Evolutionary conservation across 2,888 invertebrate genomes (phyloP), one percentile per base, ranked within the genome.

Genomic region (Phalera bucephala): DNA sequence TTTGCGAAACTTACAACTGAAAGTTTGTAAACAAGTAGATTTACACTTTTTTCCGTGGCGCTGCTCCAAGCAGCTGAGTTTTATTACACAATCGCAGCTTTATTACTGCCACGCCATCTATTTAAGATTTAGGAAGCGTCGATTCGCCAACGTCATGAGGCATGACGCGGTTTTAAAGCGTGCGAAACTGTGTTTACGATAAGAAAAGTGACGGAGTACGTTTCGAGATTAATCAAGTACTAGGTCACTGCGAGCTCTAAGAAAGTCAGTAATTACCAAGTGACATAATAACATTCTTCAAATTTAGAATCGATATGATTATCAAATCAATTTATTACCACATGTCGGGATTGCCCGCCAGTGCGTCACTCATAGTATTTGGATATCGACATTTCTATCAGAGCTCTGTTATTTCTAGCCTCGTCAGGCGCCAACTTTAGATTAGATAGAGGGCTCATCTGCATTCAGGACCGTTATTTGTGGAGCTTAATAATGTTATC

Each of bases 321-420:
- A 8, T 25, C 23, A 26, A 33, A 36, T 31, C n/a, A n/a, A n/a
- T n/a, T n/a, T n/a, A n/a, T n/a, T n/a, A 25, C 7, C 17, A 11
- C 54, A 57, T 55, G 57, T 47, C 45, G 70, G 67, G 63, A 69
- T 70, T 42, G 65, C 62, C 69, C 68, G 71, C 58, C 70, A 59
- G 54, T 69, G 70, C 70, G 70, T 74, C 78, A 77, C 55, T 54
- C 52, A 55, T 58, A 71, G 64, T 69, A 72, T 78, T 67, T 74
- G 73, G 68, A 64, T 72, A 74, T 78, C 80, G 85, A 81, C 82
- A 79, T 80, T 78, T 79, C 61, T 75, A 69, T 57, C 63, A 57
- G 62, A 67, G 76, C 72, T 71, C 52, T 67, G 78, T 78, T 86
- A 86, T 87, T 88, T 84, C 76, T 80, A 80, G 78, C 76, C 51